These are phyloP conservation scores for Vireo griseus DNA, from an alignment of 2,797 vertebrate species.

Conservation along the genomic window DNA sequence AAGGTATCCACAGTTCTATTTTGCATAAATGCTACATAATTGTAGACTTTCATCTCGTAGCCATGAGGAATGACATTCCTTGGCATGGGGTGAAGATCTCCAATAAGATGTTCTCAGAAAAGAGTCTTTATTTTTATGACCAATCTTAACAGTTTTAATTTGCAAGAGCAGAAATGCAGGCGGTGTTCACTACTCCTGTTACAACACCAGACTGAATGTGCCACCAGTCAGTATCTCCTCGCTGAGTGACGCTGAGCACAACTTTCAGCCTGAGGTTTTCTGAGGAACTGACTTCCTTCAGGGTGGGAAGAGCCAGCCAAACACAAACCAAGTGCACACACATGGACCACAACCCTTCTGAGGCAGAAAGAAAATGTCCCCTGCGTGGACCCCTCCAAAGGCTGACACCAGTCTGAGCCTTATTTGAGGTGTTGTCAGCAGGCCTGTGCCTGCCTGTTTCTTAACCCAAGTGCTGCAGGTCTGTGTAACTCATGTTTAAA, in stretches of 20 bases:
- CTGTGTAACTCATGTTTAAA: neutral
- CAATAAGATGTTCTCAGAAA: neutral
- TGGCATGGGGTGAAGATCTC: neutral
- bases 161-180: neutral
- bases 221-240: neutral
- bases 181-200: neutral
- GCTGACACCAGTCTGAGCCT: neutral
- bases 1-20: neutral
- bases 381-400: neutral
- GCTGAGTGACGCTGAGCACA: neutral
- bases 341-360: neutral
- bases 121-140: neutral
- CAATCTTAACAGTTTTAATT: neutral
- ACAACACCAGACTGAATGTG: neutral
- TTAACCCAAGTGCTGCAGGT: neutral
- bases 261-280: neutral
- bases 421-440: neutral
- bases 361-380: neutral
- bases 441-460: neutral
- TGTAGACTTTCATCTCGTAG: neutral
- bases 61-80: neutral
- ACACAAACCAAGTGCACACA: neutral
- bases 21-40: neutral
- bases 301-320: neutral
- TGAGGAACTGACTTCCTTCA: neutral